Base-by-base conservation (phyloP, 1,140 invertebrate genomes). In the Bombus confusus region DNA sequence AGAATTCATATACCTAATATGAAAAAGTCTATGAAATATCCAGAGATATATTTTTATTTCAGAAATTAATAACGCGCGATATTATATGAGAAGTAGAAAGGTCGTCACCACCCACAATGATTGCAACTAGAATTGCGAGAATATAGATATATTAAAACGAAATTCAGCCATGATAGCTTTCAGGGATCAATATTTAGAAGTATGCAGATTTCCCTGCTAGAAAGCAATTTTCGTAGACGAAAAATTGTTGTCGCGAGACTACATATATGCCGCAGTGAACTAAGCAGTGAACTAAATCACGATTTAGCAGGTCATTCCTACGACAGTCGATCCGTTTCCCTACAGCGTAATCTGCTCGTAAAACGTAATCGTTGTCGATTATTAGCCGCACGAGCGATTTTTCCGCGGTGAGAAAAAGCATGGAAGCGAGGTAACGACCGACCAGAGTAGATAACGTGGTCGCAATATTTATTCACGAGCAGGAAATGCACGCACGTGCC, bases 401-500 rank as follows among this genome's bases (percentile, higher is more conserved):
- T 75, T 64, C 22, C 18, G 3, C 25, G 25, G 4, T 28, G 22
- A 5, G n/a, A 15, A 52, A 83, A 73, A 74, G 18, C 37, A 15
- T 10, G 8, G 12, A 22, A 66, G 47, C 74, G 37, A 78, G 66
- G 22, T 72, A 80, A 81, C 69, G 71, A 62, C 31, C 52, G 57
- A 2, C 10, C 31, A 34, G 34, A 52, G 13, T 18, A 41, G 41
- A 39, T 80, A 85, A 62, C 25, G 28, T 28, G 22, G 25, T n/a
- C 12, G 22, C 43, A 15, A 22, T 80, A 57, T 68, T 64, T 41
- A 34, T 47, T 43, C 78, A 15, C 28, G n/a, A 57, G 47, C 43
- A 66, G 78, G 78, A 80, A 75, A 83, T 64, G 85, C 80, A 79
- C 64, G 64, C 82, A 80, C 69, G 64, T 86, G 80, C 68, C 47